Base-by-base conservation (phyloP, 2,113 vertebrate species). In the Dipodomys merriami region DNA sequence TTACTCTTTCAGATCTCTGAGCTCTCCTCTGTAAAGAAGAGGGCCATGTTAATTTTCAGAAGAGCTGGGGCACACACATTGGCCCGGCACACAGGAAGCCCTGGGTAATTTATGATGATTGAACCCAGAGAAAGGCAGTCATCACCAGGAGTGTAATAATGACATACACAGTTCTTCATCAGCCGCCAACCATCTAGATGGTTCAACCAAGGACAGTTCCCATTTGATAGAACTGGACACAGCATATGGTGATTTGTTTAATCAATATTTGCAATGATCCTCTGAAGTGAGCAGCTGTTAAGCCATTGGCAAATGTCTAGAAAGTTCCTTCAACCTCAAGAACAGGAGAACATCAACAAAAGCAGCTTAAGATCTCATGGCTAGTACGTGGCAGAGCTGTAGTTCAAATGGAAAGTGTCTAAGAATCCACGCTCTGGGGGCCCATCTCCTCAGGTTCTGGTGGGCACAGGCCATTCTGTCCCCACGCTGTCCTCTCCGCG, bases 31-130 rank as follows among this genome's bases (percentile, higher is more conserved):
- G 72, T 57, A 62, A 76, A 94, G 33, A 16, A 62, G 53, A 83
- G 11, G 44, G 44, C 12, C 6, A 5, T 65, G 60, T 0, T 33
- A 92, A 80, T 7, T 27, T 77, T 30, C 68, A 39, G 60, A 69
- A 89, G 30, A 85, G n/a, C 33, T 7, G 20, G 46, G 44, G 2
- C 67, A 64, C 12, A 11, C 1, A 13, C 79, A 6, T 1, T 62
- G 30, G 33, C 67, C 67, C 29, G 23, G 33, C 25, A 27, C 22
- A n/a, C n/a, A 49, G 46, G 44, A 30, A 93, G 49, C 1, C 23
- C 39, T 71, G 83, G 74, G 49, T 86, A 78, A 80, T 44, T 33
- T 92, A n/a, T 62, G 71, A 44, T 53, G 69, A 44, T 62, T 89
- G 77, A 95, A 64, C 76, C 13, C 4, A 5, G 76, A 71, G 11